Percentiles rank a stretch among this genome's conserved stretches.
Conservation (phyloP, 2,797 vertebrate genomes). For the Cheirogaleus major region DNA sequence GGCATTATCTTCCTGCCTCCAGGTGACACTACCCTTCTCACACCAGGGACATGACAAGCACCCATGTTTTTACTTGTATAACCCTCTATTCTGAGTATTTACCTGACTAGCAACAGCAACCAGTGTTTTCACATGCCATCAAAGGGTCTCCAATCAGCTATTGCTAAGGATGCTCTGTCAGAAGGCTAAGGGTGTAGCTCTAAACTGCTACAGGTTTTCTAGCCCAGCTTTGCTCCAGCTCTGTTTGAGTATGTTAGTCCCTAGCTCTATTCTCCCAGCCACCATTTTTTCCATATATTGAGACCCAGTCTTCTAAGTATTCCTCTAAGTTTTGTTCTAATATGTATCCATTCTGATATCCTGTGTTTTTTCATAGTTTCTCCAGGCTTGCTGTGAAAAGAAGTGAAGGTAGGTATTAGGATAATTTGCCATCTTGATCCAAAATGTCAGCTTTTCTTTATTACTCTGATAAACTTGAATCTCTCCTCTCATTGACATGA, state of each 20-base stretch:
- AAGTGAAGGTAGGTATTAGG: rapidly evolving
- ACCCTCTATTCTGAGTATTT: not conserved
- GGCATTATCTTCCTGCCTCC: not conserved
- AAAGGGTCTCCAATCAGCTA: not conserved
- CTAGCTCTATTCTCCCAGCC: not conserved
- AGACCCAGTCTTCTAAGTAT: not conserved
- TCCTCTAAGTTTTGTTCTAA: not conserved
- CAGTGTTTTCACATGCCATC: rapidly evolving
- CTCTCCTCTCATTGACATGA: not conserved
- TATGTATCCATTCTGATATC: rapidly evolving
- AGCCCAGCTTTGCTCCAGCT: rapidly evolving
- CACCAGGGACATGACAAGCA: not conserved
- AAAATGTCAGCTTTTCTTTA: not conserved
- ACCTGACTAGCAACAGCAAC: not conserved
- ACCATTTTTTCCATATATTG: not conserved
- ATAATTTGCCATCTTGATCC: not conserved
- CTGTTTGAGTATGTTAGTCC: not conserved
- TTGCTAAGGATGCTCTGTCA: not conserved
- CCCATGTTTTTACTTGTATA: not conserved
- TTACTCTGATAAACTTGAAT: not conserved
- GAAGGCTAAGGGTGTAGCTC: not conserved
- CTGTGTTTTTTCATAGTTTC: not conserved
- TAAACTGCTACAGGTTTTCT: not conserved
- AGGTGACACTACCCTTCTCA: not conserved
- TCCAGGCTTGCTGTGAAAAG: not conserved